Base-by-base conservation (phyloP, 2,888 invertebrate genomes). In the Strigamia crassipes region DNA sequence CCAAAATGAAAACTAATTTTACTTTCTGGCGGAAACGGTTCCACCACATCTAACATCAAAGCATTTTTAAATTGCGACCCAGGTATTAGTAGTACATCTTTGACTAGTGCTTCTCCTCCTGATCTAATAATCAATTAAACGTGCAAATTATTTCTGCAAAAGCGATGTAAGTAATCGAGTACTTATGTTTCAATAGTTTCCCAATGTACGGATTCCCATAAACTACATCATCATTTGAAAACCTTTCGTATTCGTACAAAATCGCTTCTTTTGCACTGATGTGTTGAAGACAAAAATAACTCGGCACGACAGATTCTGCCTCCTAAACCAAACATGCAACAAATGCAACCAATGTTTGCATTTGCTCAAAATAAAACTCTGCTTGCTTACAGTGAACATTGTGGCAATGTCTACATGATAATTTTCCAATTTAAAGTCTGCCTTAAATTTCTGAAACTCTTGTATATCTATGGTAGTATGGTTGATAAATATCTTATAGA, bases 381-480 rank as follows among this genome's bases (percentile, higher is more conserved):
- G 27, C 27, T 27, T 27, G 27, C 27, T 31, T 73, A 73, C 73
- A 73, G 8, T 31, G 1, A 27, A 31, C 27, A 73, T 27, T 73
- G 27, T 4, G 3, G 73, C 27, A 73, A 73, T 73, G 13, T 2
- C 0, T 0, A 73, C 27, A 9, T 18, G 27, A 73, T 13, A 31
- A 27, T 2, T 73, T 73, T 73, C 6, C 13, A 73, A 15, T 27
- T 0, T 31, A 31, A 73, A 73, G 27, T 31, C 73, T 27, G 73
- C 12, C 73, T 27, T 73, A 31, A 31, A 73, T n/a, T 31, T 73
- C 31, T 31, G 73, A 73, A 73, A 73, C 13, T 73, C 73, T n/a
- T 73, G 10, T 31, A 73, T 9, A 12, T 4, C 31, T 31, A 73
- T 31, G 2, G 3, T 15, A 13, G 73, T n/a, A 15, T 1, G 0